Conservation (phyloP, 2,797 vertebrate species). For the Myotis pilosus region DNA sequence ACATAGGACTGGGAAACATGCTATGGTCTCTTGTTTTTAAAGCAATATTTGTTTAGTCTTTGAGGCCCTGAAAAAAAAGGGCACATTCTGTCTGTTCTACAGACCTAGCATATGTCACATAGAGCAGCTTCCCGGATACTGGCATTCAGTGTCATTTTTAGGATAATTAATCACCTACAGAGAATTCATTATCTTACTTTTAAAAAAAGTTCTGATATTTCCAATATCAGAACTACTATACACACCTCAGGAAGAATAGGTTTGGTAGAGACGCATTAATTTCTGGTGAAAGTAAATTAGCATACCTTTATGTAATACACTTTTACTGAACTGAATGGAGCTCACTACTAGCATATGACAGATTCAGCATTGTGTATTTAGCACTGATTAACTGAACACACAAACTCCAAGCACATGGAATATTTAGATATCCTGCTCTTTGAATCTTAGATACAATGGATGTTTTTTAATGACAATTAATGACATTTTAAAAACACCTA, state of each 20-base stretch:
- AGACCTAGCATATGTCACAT: neutral
- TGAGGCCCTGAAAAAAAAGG: neutral
- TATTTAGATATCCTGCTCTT: neutral
- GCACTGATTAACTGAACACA: neutral
- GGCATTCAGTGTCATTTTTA: neutral
- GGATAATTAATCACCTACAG: neutral
- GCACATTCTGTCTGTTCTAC: neutral
- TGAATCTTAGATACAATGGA: constrained; percentile 6
- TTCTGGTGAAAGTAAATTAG: neutral
- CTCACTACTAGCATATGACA: neutral
- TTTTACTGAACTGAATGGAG: neutral
- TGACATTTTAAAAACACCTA: neutral
- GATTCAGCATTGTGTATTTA: neutral
- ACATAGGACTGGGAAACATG: neutral
- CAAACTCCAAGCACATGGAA: neutral
- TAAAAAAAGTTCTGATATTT: neutral
- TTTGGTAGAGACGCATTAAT: neutral
- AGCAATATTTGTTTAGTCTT: neutral
- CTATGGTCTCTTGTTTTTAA: neutral
- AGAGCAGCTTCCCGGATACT: neutral
- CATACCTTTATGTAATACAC: neutral
- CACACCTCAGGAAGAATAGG: neutral
- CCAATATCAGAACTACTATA: neutral
- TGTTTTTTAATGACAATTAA: neutral
- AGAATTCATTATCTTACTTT: constrained; percentile 3